phyloP scores from a whole-genome alignment of 2,888 invertebrate genomes.

The Axea sp. region DNA sequence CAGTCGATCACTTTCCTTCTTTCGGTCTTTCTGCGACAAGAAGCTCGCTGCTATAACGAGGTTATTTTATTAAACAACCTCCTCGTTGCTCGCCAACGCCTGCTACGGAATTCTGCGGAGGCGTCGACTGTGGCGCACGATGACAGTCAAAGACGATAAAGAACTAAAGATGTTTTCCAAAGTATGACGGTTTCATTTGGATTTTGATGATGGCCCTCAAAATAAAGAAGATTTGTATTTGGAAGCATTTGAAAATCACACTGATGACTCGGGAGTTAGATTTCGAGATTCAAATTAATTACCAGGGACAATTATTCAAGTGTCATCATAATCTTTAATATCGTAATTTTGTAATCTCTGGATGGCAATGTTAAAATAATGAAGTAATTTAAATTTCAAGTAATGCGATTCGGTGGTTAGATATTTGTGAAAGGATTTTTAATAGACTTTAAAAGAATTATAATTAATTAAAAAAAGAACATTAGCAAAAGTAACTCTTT shows the following conservation, averaged over 20 bases:
- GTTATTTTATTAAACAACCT: slow-evolving; percentile 78
- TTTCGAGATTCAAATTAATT: no score
- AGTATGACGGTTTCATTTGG: neutral
- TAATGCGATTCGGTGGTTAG: slow-evolving; percentile 30
- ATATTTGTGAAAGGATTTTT: slow-evolving; percentile 33
- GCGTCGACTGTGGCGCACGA: slow-evolving; percentile 55
- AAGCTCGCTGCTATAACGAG: slow-evolving; percentile 68
- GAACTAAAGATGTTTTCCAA: slow-evolving; percentile 14
- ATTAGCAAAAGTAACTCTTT: slow-evolving; percentile 5
- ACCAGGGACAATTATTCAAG: no score
- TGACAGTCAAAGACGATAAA: slow-evolving; percentile 42
- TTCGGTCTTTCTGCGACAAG: slow-evolving; percentile 39
- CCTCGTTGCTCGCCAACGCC: slow-evolving; percentile 66
- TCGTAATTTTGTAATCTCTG: no score
- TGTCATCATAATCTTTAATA: no score
- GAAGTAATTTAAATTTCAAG: slow-evolving; percentile 3
- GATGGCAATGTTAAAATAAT: slow-evolving; percentile 10
- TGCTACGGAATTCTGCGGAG: slow-evolving; percentile 59
- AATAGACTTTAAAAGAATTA: slow-evolving; percentile 30
- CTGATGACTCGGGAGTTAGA: no score
- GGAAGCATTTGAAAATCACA: no score
- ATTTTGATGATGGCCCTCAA: no score
- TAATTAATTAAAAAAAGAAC: slow-evolving; percentile 6
- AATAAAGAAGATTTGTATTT: no score
- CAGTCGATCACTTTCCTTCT: slow-evolving; percentile 30